These are phyloP conservation scores for Saguinus imperator DNA, from an alignment of 2,113 vertebrate genomes.

Conservation along the genomic window DNA sequence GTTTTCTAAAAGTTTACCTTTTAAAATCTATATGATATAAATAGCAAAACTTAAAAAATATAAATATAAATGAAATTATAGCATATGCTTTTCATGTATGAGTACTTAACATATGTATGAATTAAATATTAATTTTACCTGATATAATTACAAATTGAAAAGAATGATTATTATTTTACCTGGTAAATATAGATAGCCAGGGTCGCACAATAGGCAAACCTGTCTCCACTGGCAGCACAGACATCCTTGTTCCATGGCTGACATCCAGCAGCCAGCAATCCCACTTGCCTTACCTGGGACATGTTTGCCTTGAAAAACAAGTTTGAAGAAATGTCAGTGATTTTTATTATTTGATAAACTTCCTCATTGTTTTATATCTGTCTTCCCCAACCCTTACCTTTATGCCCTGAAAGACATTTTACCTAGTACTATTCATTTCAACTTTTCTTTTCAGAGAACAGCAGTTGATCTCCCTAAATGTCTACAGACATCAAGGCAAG, in stretches of 20 bases:
- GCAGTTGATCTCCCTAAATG: neutral
- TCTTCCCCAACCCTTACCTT: neutral
- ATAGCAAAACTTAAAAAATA: neutral
- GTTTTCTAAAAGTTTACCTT: neutral
- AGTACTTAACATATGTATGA: neutral
- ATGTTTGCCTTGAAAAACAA: slow-evolving; percentile 87
- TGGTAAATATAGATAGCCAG: slow-evolving; percentile 97
- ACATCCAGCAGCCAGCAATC: slow-evolving; percentile 95
- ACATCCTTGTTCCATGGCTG: slow-evolving; percentile 99
- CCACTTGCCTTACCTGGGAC: slow-evolving; percentile 97
- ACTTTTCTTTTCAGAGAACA: neutral
- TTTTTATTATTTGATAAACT: neutral
- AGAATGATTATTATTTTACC: slow-evolving; percentile 82
- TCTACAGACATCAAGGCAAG: neutral
- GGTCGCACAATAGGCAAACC: slow-evolving; percentile 98
- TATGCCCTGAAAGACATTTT: neutral
- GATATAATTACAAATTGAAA: slow-evolving; percentile 78
- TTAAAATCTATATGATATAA: neutral
- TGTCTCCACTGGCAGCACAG: slow-evolving; percentile 94
- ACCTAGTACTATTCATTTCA: neutral
- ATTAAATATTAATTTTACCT: slow-evolving; percentile 79
- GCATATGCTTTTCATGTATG: neutral
- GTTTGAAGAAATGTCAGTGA: slow-evolving; percentile 3
- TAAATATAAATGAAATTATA: neutral
- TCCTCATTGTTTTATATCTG: neutral